Base-by-base conservation (phyloP, 2,113 vertebrate species). In the Nanger granti region DNA sequence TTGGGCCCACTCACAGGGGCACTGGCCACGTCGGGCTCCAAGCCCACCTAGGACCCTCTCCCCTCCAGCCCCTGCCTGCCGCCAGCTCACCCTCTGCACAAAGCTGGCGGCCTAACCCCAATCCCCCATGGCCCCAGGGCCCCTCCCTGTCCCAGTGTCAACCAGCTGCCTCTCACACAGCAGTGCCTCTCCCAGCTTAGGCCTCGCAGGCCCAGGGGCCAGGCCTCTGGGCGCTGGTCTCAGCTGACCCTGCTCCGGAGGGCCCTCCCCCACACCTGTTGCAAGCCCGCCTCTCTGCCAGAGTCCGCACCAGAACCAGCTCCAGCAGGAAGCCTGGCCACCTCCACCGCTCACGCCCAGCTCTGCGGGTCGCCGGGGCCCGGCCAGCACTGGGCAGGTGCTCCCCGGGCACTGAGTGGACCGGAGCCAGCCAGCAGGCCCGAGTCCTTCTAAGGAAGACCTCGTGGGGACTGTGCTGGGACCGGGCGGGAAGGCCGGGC, bases 131-230 rank as follows among this genome's bases (percentile, higher is more conserved):
- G 49, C 73, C 92, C 17, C 37, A 0, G 2, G 29, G 2, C 41
- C 26, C 54, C 83, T 24, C 52, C 83, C 22, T 8, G 12, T 13
- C 83, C 20, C 34, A 1, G 54, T 3, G 52, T 22, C 52, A 12
- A 12, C 22, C 57, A 13, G 7, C 52, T 6, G 2, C 17, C 54
- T 6, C 52, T n/a, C 89, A 22, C 37, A 12, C 0, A 0, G 0
- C 1, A 3, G 18, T 5, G 37, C 49, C 31, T 18, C 64, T 8
- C 55, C 90, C 3, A 7, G n/a, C 49, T 4, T 26, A 11, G 11
- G 49, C 62, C 76, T 2, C 13, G 4, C 0, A 0, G 6, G 54
- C 87, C 49, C 4, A 1, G 26, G 29, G 60, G 22, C 28, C 69
- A 10, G 66, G 73, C 60, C 93, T 31, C 44, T 12, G 41, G 37